Conservation (phyloP, 2,113 vertebrate genomes). For the Formicarius rufipectus region DNA sequence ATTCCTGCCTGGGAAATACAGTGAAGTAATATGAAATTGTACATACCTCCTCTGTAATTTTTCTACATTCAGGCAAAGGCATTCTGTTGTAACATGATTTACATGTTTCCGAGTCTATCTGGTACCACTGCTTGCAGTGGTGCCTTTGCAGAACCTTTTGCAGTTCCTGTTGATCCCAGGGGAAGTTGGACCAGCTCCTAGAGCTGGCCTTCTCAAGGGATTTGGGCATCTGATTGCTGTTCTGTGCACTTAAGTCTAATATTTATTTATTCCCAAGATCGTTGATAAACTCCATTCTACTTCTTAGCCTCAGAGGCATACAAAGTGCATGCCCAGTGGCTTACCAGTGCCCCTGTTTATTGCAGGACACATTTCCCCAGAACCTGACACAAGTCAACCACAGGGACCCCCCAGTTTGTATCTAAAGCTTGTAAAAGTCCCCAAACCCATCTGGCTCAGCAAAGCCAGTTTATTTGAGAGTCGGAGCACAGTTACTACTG, state of each 20-base stretch:
- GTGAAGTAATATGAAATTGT: not conserved
- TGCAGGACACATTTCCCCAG: not conserved
- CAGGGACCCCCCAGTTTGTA: rapidly evolving
- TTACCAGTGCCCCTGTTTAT: not conserved
- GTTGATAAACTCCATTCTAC: not conserved
- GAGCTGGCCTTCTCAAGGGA: not conserved
- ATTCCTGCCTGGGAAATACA: not conserved
- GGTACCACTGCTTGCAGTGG: not conserved
- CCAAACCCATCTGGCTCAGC: not conserved
- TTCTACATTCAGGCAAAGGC: not conserved
- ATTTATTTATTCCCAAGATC: not conserved
- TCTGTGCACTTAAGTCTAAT: not conserved
- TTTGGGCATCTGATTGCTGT: not conserved
- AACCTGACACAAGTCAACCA: not conserved
- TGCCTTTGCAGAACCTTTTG: not conserved
- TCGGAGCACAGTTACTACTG: not conserved
- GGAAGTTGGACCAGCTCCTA: not conserved
- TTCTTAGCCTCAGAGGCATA: not conserved
- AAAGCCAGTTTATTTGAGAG: not conserved
- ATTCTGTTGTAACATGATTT: not conserved
- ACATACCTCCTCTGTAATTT: not conserved
- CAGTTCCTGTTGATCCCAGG: not conserved
- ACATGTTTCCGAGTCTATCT: not conserved
- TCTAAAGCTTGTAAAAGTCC: not conserved
- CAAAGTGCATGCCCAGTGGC: not conserved